Conservation (phyloP, 2,888 invertebrate genomes). For the Cheilosia scutellata region DNA sequence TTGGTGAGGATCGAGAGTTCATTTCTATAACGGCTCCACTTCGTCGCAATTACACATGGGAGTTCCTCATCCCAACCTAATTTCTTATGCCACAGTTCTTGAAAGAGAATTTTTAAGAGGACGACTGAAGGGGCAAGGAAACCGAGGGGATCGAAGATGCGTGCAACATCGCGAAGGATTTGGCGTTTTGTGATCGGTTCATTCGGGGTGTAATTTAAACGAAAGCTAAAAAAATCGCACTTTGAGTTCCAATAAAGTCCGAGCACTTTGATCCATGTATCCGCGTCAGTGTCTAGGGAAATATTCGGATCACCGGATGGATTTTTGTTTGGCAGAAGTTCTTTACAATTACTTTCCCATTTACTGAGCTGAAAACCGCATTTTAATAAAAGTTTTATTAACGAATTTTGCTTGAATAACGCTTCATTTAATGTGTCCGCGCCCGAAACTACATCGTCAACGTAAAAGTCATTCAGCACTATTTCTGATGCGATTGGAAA, state of each 20-base stretch:
- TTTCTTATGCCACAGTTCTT: slow-evolving; percentile 26
- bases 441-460: slow-evolving; percentile 24
- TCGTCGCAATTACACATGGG: slow-evolving; percentile 37
- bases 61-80: slow-evolving; percentile 13
- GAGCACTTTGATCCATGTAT: slow-evolving; percentile 30
- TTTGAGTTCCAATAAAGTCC: slow-evolving; percentile 23
- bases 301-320: background rate
- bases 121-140: slow-evolving; percentile 19
- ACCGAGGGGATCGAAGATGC: slow-evolving; percentile 23
- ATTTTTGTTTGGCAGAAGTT: slow-evolving; percentile 36
- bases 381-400: slow-evolving; percentile 3
- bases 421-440: slow-evolving; percentile 6
- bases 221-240: slow-evolving; percentile 6
- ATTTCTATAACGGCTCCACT: slow-evolving; percentile 51
- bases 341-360: slow-evolving; percentile 21
- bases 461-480: slow-evolving; percentile 11
- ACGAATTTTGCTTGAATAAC: background rate
- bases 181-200: slow-evolving; percentile 8
- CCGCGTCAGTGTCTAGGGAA: background rate
- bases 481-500: slow-evolving; percentile 22
- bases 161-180: slow-evolving; percentile 15
- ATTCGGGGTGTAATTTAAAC: background rate
- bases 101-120: slow-evolving; percentile 26
- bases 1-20: slow-evolving; percentile 13
- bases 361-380: slow-evolving; percentile 10